These are phyloP conservation scores for Melanotus villosus DNA, from an alignment of 2,888 invertebrate species.

Conservation along the genomic window DNA sequence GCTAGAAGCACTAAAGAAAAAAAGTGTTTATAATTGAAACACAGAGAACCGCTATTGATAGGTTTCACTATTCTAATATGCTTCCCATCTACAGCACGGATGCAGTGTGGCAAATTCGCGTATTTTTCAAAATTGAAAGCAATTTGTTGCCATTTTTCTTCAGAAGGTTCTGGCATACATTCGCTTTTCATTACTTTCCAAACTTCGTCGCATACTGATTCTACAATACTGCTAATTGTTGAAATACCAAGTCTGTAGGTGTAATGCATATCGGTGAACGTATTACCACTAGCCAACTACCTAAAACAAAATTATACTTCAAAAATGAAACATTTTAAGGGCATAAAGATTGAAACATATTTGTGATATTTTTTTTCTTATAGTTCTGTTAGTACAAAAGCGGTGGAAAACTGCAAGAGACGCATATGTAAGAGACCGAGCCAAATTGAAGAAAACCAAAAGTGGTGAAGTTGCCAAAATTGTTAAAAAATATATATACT, in stretches of 20 bases:
- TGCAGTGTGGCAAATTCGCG: slow-evolving; percentile 1
- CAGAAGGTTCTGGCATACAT: background rate
- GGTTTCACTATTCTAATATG: slow-evolving; percentile 6
- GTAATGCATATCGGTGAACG: background rate
- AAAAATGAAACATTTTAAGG: no score
- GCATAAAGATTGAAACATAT: no score
- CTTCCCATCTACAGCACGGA: slow-evolving; percentile 16
- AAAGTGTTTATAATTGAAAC: slow-evolving; percentile 3
- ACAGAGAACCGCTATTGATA: background rate
- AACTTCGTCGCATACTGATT: background rate
- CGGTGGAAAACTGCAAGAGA: slow-evolving; percentile 4
- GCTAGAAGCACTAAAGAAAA: slow-evolving; percentile 2
- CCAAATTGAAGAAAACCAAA: background rate
- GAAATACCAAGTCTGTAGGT: background rate
- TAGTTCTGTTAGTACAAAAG: background rate
- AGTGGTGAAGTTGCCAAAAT: background rate
- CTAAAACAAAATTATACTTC: background rate
- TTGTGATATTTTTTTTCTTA: background rate
- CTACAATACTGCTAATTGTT: background rate
- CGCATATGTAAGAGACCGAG: background rate
- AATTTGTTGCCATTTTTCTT: background rate
- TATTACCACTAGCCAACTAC: no score
- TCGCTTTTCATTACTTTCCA: background rate
- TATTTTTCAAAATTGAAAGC: background rate
- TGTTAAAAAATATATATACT: background rate